phyloP scores from a whole-genome alignment of 2,888 invertebrate genomes.

The Clanis bilineata region DNA sequence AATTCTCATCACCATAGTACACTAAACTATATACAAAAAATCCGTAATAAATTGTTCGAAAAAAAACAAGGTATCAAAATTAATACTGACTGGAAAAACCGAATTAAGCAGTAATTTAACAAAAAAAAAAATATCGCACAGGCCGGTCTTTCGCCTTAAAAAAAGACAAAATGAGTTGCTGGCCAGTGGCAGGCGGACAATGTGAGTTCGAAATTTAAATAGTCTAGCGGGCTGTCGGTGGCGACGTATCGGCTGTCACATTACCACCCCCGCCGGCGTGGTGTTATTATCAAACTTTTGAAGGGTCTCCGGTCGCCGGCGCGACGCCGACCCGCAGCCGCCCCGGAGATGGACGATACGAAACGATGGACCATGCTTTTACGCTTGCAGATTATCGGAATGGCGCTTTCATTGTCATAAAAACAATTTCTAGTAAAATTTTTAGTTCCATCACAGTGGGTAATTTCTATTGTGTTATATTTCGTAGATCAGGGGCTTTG shows the following conservation, averaged over 20 bases:
- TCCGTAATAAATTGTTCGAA: too few relatives aligned
- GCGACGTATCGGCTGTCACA: conserved; percentile 83
- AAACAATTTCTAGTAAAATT: background rate
- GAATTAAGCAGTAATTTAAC: too few relatives aligned
- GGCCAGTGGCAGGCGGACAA: conserved; percentile 37
- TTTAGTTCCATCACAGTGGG: background rate
- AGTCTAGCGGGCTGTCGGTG: conserved; percentile 50
- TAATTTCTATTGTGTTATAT: background rate
- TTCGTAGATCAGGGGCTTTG: too few relatives aligned
- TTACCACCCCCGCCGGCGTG: conserved; percentile 60
- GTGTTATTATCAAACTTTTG: conserved; percentile 81
- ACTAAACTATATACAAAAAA: too few relatives aligned
- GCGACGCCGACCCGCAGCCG: conserved; percentile 58
- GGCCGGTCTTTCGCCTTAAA: background rate
- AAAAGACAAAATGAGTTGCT: background rate
- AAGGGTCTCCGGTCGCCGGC: conserved; percentile 75
- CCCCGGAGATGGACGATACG: conserved; percentile 42
- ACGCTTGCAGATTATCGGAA: background rate
- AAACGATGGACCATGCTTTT: conserved; percentile 42
- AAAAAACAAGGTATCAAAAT: too few relatives aligned
- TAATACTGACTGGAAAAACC: too few relatives aligned
- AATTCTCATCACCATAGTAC: too few relatives aligned
- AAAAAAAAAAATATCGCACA: background rate
- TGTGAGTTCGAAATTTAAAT: conserved; percentile 63
- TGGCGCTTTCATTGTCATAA: background rate